Percentiles rank a stretch among this genome's conserved stretches.
Conservation (phyloP, 2,113 vertebrate genomes). For the Ameiurus melas region DNA sequence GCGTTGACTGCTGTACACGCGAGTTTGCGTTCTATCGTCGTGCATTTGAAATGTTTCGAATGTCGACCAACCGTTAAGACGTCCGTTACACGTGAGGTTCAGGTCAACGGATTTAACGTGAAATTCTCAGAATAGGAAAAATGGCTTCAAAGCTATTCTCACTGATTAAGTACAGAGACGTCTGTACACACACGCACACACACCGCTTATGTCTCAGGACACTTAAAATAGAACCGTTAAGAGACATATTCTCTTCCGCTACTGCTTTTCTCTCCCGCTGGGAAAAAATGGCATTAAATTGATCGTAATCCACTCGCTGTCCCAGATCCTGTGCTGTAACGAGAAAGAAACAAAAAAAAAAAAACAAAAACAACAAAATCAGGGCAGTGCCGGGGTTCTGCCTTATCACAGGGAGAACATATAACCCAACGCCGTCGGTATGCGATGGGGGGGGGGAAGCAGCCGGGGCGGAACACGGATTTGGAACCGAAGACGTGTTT, state of each 20-base stretch:
- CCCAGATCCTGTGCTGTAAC: not conserved
- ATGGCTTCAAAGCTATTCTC: not conserved
- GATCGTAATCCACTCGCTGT: not conserved
- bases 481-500: constrained; percentile 30
- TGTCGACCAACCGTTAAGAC: not conserved
- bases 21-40: not conserved
- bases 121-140: not conserved
- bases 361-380: constrained; percentile 4
- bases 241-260: not conserved
- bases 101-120: not conserved
- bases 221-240: not conserved
- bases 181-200: not conserved
- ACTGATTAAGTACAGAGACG: not conserved
- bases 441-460: not conserved
- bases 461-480: not conserved
- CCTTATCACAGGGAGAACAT: constrained; percentile 1
- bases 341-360: not conserved
- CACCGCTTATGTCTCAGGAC: not conserved
- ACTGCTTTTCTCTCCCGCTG: not conserved
- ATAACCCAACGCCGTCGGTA: not conserved
- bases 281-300: constrained; percentile 2
- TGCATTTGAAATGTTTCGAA: not conserved
- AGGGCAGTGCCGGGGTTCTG: not conserved
- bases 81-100: not conserved
- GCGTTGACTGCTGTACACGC: not conserved